A percentile compares a stretch with the other conserved stretches of the same genome.
phyloP scores from a whole-genome alignment of 2,797 vertebrate species.

The Pangasius sanitwongsei region DNA sequence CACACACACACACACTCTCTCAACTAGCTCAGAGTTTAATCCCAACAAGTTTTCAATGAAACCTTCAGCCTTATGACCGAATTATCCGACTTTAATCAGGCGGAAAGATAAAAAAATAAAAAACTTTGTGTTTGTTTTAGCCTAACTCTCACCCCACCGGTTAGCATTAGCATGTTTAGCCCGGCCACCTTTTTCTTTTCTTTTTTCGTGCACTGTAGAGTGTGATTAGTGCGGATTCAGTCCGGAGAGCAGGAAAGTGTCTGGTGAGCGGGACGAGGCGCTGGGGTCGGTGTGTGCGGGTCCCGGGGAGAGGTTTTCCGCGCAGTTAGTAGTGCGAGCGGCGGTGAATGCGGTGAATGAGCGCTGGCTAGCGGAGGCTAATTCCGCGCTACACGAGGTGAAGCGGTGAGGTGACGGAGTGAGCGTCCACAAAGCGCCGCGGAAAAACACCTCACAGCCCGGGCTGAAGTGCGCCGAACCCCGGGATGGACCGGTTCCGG shows the following conservation, averaged over 20 bases:
- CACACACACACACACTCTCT: too few species aligned
- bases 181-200: slow-evolving; percentile 65
- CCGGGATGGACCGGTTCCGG: not conserved
- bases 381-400: slow-evolving; percentile 83
- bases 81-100: not conserved
- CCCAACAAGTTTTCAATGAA: not conserved
- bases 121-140: not conserved
- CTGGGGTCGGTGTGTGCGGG: too few species aligned
- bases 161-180: slow-evolving; percentile 78
- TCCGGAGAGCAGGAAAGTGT: not conserved
- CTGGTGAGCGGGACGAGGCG: too few species aligned
- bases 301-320: too few species aligned
- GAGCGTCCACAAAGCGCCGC: not conserved
- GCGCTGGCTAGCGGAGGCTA: slow-evolving; percentile 67
- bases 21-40: not conserved
- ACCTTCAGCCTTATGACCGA: not conserved
- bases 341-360: too few species aligned
- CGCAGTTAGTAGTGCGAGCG: too few species aligned
- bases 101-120: not conserved
- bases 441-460: not conserved
- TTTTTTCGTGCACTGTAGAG: slow-evolving; percentile 57
- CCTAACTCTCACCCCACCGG: not conserved
- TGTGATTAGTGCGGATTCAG: slow-evolving; percentile 27
- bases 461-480: not conserved
- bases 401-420: slow-evolving; percentile 34